Percentiles rank a stretch among this genome's conserved stretches.
These are phyloP conservation scores for Craniophora ligustri DNA, from an alignment of 2,888 invertebrate species.

Conservation along the genomic window DNA sequence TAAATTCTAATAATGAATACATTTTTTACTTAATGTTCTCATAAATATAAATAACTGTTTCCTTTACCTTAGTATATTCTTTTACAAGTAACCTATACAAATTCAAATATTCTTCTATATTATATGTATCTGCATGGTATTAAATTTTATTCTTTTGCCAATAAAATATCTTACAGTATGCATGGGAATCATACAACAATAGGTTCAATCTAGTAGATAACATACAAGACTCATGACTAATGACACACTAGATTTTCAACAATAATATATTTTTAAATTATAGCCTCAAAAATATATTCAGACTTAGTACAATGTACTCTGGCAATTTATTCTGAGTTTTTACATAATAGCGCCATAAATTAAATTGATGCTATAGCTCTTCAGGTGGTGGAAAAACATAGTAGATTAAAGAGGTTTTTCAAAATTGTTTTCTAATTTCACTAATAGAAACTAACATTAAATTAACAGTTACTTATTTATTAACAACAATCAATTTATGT, in stretches of 20 bases:
- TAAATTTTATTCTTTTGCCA: slow-evolving; percentile 16
- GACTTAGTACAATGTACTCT: no score
- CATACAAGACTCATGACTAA: slow-evolving; percentile 40
- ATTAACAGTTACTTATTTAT: no score
- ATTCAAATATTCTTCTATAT: slow-evolving; percentile 1
- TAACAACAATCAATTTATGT: no score
- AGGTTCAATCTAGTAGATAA: slow-evolving; percentile 23
- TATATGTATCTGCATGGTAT: slow-evolving; percentile 43
- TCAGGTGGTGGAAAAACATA: no score
- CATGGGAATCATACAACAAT: slow-evolving; percentile 34
- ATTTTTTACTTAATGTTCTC: slow-evolving; percentile 65
- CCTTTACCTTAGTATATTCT: slow-evolving; percentile 9
- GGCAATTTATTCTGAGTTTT: no score
- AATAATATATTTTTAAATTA: no score
- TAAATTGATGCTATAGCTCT: no score
- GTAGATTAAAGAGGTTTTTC: no score
- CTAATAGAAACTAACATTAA: no score
- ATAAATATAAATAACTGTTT: slow-evolving; percentile 15
- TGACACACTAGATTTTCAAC: background rate
- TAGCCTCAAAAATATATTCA: no score
- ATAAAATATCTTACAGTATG: slow-evolving; percentile 17
- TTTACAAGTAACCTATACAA: background rate
- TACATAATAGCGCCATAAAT: no score
- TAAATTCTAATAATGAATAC: slow-evolving; percentile 76
- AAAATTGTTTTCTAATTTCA: no score